These are phyloP conservation scores for Himalopsyche anomala DNA, from an alignment of 2,888 invertebrate genomes.

Conservation along the genomic window DNA sequence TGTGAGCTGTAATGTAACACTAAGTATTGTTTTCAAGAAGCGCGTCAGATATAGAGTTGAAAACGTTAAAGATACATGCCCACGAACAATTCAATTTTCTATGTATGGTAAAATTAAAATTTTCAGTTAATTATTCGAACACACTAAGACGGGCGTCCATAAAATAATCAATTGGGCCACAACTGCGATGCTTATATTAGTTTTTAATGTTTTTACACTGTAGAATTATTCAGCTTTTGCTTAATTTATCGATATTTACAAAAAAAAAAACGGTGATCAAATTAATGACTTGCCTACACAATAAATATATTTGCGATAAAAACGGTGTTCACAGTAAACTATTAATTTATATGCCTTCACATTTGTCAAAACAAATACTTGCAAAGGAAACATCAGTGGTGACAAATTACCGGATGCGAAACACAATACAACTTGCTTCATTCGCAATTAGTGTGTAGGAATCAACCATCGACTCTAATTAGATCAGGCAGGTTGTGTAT, in stretches of 20 bases:
- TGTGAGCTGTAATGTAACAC: too few species aligned
- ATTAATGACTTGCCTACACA: not conserved
- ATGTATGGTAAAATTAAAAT: too few species aligned
- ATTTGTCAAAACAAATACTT: not conserved
- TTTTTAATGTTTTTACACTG: not conserved
- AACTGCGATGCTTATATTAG: too few species aligned
- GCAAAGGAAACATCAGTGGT: conserved; percentile 14
- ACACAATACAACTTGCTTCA: conserved; percentile 14
- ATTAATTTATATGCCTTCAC: not conserved
- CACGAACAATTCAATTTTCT: too few species aligned
- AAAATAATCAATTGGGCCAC: too few species aligned
- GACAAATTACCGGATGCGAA: not conserved
- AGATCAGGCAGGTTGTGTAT: not conserved
- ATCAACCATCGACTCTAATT: not conserved
- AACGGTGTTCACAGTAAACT: not conserved
- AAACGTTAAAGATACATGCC: too few species aligned
- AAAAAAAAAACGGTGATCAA: not conserved
- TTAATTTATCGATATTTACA: not conserved
- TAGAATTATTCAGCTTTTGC: not conserved
- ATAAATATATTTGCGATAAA: not conserved
- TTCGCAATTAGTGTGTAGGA: not conserved
- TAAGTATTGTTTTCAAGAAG: too few species aligned
- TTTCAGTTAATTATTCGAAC: too few species aligned
- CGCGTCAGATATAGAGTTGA: too few species aligned
- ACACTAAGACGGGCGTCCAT: too few species aligned